phyloP scores from a whole-genome alignment of 2,113 vertebrate species.

The Struthio camelus region DNA sequence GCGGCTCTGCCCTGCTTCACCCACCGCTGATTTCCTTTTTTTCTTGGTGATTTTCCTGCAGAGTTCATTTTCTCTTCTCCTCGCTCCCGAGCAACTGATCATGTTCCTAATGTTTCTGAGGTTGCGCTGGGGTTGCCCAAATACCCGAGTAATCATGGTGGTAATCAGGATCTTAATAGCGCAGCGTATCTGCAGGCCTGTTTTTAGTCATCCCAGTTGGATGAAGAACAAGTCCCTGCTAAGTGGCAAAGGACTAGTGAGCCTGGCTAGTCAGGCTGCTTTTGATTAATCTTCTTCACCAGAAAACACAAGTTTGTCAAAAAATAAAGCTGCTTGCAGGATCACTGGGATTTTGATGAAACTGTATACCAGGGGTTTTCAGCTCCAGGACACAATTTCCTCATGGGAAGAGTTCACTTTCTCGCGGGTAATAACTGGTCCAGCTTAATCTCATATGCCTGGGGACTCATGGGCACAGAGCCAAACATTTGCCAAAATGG shows the following conservation, averaged over 20 bases:
- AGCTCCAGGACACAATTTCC: neutral
- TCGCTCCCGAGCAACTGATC: neutral
- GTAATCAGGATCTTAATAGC: neutral
- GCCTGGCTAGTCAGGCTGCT: neutral
- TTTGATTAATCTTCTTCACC: neutral
- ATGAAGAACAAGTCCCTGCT: neutral
- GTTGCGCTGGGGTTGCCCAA: neutral
- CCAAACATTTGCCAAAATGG: neutral
- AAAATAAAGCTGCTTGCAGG: neutral
- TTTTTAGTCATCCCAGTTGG: accelerated
- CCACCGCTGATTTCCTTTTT: neutral
- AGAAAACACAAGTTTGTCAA: neutral
- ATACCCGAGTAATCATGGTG: accelerated
- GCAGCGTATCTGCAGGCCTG: accelerated
- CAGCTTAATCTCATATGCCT: neutral
- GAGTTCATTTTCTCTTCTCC: too few species aligned
- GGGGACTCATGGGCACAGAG: neutral
- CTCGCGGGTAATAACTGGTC: neutral
- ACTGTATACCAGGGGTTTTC: neutral
- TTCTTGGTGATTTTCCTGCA: accelerated
- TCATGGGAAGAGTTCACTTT: neutral
- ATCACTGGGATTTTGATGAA: neutral
- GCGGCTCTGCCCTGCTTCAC: neutral
- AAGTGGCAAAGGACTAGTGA: neutral
- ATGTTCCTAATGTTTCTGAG: neutral